Evolutionary conservation across 1,140 invertebrate species (phyloP), one percentile per base, ranked within the genome.

Genomic region (Drosophila punjabiensis): DNA sequence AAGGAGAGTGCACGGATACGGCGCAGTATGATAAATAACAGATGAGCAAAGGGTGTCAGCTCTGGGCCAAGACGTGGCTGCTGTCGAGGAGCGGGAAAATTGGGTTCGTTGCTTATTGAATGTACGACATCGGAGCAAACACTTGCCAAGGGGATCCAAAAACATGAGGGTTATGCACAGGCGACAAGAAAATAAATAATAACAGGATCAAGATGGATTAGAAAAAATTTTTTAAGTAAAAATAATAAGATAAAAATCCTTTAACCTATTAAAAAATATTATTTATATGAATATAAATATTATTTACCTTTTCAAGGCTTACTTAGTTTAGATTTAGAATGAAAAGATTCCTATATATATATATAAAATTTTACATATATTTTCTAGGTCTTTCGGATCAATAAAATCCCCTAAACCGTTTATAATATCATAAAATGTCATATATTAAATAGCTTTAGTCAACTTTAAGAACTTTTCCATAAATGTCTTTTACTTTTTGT

Each of bases 21-120:
- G 35, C 47, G 52, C 70, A 79, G 75, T 79, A 82, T 86, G 86
- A 90, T 90, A 90, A 90, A 90, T 90, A 90, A 90, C 68, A 77
- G 76, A 90, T 91, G 87, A 91, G 86, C 82, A 75, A 71, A 69
- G 81, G 79, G 82, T 89, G 85, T 89, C 70, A 66, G 76, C 70
- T 71, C 39, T 79, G 68, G 68, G 68, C 20, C 30, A 35, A 28
- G n/a, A 24, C 16, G 32, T 28, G 50, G 62, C 35, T 48, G 28
- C 56, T 62, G 52, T 16, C 47, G 61, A 53, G 47, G 14, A 79
- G 37, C 6, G 32, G 65, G 50, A 41, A 71, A 71, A 71, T 71
- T 69, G 73, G 74, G 52, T 75, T 76, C 45, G 56, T 79, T 81
- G 74, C 76, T 90, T 82, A 85, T 89, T 85, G 82, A 86, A 79